A percentile compares a stretch with the other conserved stretches of the same genome.
Conservation (phyloP, 2,113 vertebrate genomes). For the Genyomyrus donnyi region DNA sequence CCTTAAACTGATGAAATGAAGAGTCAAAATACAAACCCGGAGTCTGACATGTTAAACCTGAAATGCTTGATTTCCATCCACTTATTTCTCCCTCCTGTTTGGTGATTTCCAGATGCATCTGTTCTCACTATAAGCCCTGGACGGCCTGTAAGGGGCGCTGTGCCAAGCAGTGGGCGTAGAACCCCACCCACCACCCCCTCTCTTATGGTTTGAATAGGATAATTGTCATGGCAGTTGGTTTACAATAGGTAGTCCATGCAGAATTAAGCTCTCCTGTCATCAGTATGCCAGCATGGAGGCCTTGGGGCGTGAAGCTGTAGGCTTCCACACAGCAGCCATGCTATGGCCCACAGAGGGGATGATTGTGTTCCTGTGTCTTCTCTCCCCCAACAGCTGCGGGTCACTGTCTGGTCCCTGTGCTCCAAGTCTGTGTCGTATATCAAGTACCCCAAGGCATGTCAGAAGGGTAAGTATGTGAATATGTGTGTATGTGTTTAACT, state of each 20-base stretch:
- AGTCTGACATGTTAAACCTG: neutral
- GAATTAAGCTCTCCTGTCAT: conserved; percentile 7
- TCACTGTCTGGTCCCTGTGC: conserved; percentile 95
- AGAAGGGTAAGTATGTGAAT: conserved; percentile 73
- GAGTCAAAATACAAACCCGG: neutral
- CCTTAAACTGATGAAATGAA: neutral
- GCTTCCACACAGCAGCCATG: neutral
- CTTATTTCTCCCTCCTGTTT: neutral
- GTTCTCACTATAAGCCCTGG: neutral
- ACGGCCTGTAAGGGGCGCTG: neutral
- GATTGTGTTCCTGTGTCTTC: conserved; percentile 12
- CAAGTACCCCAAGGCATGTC: conserved; percentile 93
- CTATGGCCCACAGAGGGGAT: conserved; percentile 28
- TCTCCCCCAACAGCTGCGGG: conserved; percentile 69
- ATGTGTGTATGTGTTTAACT: neutral
- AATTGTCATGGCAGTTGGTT: neutral
- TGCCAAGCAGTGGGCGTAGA: neutral
- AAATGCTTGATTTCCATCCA: neutral
- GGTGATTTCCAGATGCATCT: neutral
- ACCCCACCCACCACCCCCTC: neutral
- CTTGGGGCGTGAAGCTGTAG: neutral
- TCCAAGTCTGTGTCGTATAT: conserved; percentile 97
- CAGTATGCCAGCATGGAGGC: neutral
- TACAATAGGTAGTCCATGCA: neutral
- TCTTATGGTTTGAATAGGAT: neutral